These are phyloP conservation scores for Pseudopodoces humilis DNA, from an alignment of 2,113 vertebrate species.

Conservation along the genomic window DNA sequence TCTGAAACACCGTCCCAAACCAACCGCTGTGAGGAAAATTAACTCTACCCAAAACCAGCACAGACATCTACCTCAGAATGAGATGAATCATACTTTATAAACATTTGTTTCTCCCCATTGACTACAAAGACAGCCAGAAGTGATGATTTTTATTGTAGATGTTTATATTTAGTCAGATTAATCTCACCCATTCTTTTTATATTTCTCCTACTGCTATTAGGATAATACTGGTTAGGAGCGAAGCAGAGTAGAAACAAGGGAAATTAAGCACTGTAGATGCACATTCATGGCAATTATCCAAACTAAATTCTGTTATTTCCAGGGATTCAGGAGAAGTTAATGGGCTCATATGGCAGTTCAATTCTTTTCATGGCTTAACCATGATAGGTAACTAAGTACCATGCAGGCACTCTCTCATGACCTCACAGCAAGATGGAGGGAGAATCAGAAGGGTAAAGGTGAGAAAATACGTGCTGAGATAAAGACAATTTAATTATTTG, in stretches of 20 bases:
- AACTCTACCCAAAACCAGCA: not conserved
- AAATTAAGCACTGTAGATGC: not conserved
- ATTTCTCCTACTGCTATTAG: not conserved
- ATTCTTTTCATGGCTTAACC: not conserved
- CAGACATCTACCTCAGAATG: not conserved
- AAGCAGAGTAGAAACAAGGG: not conserved
- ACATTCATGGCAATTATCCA: not conserved
- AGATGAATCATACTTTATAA: constrained; percentile 2
- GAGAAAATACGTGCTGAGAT: not conserved
- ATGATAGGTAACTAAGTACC: not conserved
- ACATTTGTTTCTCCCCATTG: not conserved
- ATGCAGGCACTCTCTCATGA: fast-evolving
- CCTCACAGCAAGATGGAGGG: not conserved
- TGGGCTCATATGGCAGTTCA: not conserved
- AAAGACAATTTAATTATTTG: not conserved
- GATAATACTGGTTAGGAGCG: not conserved
- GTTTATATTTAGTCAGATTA: not conserved
- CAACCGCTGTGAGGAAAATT: not conserved
- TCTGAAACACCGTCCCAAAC: not conserved
- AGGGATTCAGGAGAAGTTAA: not conserved
- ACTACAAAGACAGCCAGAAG: not conserved
- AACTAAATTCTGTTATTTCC: not conserved
- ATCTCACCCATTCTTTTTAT: not conserved
- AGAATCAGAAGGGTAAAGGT: not conserved
- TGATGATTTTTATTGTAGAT: not conserved